Base-by-base conservation (phyloP, 2,113 vertebrate genomes). In the Plecturocebus donacophilus region DNA sequence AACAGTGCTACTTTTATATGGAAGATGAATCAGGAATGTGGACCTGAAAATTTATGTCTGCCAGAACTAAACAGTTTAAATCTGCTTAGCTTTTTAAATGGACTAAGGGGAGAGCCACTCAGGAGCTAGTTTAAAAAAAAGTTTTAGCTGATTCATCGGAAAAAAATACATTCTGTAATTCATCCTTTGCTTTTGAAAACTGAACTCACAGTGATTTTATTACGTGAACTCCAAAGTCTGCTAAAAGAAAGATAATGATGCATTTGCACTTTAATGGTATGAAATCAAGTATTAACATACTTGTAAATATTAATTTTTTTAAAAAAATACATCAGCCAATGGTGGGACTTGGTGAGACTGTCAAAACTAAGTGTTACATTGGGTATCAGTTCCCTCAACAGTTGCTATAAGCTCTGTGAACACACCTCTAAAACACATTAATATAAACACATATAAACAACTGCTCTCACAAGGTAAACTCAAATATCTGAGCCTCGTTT, bases 101-200 rank as follows among this genome's bases (percentile, higher is more conserved):
- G 70, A 92, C 38, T 70, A 40, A 94, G 84, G 25, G 27, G 66
- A 88, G 5, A 79, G 61, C 13, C n/a, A 91, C 40, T 56, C 27
- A 70, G 47, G 23, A 42, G 30, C 64, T 52, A 68, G 23, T 25
- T 88, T 14, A 19, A 66, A 85, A 45, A 82, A 49, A 58, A 61
- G 19, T 79, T 91, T 66, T 86, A 92, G 79, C 49, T 83, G 71
- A 94, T 6, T 64, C n/a, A 84, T 80, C 71, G 89, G 80, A 87
- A 95, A 91, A 96, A 91, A 70, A 35, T 64, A 93, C 13, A 80
- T 52, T 89, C 64, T 68, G 32, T 56, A 32, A 94, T 68, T 85
- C 61, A 56, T 35, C 66, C 32, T 73, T 79, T 83, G 66, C 30
- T 82, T 91, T 89, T 83, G 91, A 86, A 94, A 90, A 88, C 3